Base-by-base conservation (phyloP, 2,888 invertebrate species). In the Busseola fusca region DNA sequence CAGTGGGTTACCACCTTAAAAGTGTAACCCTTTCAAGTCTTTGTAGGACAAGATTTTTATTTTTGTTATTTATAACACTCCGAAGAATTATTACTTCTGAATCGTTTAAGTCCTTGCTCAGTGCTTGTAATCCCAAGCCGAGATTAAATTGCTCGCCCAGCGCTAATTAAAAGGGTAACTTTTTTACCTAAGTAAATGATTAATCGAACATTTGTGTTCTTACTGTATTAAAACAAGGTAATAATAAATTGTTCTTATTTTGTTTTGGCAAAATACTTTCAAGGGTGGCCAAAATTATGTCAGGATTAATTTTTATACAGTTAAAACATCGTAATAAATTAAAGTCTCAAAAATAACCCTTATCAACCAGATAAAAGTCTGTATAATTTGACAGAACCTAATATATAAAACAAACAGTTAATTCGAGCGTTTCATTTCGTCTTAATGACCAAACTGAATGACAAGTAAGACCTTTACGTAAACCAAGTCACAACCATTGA, bases 21-120 rank as follows among this genome's bases (percentile, higher is more conserved):
- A 79, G 70, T 81, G 85, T 87, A 89, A 91, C 91, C 90, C 89
- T 90, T 90, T 79, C 76, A 81, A 80, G 83, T 86, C 84, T 83
- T 81, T 79, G 78, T 83, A 84, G 86, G 86, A 90, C 87, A 88
- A 87, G 88, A 88, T 89, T 91, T 92, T 91, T 92, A 92, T 93
- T 92, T 92, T 93, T 91, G 92, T 93, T 93, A 94, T 94, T 95
- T 94, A 93, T 94, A 93, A 93, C 91, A 93, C 92, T 91, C 88
- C 67, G 91, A 94, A 95, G 95, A 95, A 95, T 94, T 96, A 95
- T 95, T 95, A 93, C 92, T 93, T 94, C 90, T 90, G 93, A 95
- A 95, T 95, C 95, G 93, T 94, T 96, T 95, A 95, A 96, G 95
- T 95, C 96, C 93, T 94, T 95, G 93, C 91, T 88, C 92, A 89